Base-by-base conservation (phyloP, 2,888 invertebrate genomes). In the Epistrophella euchroma region DNA sequence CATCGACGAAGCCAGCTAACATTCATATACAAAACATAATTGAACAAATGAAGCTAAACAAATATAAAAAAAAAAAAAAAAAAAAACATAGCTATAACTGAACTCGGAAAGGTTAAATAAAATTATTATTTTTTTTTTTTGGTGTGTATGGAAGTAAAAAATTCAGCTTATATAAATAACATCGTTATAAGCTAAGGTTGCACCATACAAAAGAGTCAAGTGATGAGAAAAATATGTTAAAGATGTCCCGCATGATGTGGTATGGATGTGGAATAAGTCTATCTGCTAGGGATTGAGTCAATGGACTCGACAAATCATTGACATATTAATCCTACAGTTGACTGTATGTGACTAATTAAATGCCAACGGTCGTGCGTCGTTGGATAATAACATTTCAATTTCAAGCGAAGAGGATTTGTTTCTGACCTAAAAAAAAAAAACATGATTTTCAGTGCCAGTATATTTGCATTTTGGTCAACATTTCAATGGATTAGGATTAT, bases 221-320 rank as follows among this genome's bases (percentile, higher is more conserved):
- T 25, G 35, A 28, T 47, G 45, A 45, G 45, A 17, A n/a, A 17
- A 11, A 40, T 47, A 15, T 35, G 2, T 45, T 64, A 22, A 52
- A 37, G 45, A 28, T 37, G 64, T 56, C 22, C 64, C 37, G 64
- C 37, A 56, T 52, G 43, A n/a, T n/a, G n/a, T n/a, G n/a, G n/a
- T n/a, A n/a, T n/a, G n/a, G n/a, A n/a, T n/a, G n/a, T n/a, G n/a
- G n/a, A n/a, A n/a, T n/a, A n/a, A n/a, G n/a, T n/a, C n/a, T n/a
- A n/a, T n/a, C n/a, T n/a, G n/a, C n/a, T n/a, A n/a, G n/a, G n/a
- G n/a, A n/a, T n/a, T n/a, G 73, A 84, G 84, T 66, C 75, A 84
- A 71, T 80, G 84, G 50, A 84, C 84, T 79, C 71, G 9, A 71
- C 56, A 84, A 75, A 66, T 60, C 74, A 75, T 71, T 80, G 71